These are phyloP conservation scores for Oegoconia quadripuncta DNA, from an alignment of 2,888 invertebrate genomes.

Conservation along the genomic window DNA sequence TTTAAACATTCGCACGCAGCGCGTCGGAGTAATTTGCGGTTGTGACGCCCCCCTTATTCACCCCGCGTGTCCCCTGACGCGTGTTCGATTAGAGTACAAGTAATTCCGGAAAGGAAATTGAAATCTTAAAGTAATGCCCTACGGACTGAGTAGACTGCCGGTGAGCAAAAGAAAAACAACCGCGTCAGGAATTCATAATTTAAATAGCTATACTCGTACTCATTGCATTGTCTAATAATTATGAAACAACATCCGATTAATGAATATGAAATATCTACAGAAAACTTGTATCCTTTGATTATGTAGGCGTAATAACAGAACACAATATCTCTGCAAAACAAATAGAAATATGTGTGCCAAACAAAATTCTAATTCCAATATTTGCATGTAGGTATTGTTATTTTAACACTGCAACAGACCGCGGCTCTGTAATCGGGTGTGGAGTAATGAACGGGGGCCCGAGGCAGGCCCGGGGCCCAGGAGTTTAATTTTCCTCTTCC, in stretches of 20 bases:
- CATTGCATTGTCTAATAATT: no score
- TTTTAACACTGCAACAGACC: conserved; percentile 57
- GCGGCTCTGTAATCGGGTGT: conserved; percentile 63
- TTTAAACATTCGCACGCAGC: conserved; percentile 71
- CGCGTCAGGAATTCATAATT: no score
- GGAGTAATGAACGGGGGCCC: conserved; percentile 50
- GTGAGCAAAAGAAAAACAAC: no score
- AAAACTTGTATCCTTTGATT: no score
- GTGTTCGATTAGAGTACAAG: conserved; percentile 77
- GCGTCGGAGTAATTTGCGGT: conserved; percentile 72
- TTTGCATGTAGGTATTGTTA: conserved; percentile 32
- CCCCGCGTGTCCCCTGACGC: conserved; percentile 61
- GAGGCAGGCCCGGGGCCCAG: conserved; percentile 57
- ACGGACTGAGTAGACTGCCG: no score
- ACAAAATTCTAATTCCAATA: conserved; percentile 43
- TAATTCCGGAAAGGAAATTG: conserved; percentile 79
- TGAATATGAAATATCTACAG: no score
- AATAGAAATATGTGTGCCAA: no score
- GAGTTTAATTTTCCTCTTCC: conserved; percentile 79
- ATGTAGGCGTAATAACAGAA: no score
- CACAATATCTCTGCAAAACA: no score
- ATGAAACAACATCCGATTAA: no score
- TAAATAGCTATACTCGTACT: no score
- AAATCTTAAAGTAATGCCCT: conserved; percentile 77
- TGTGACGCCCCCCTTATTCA: conserved; percentile 42